Conservation (phyloP, 2,888 invertebrate species). For the Labia minor region DNA sequence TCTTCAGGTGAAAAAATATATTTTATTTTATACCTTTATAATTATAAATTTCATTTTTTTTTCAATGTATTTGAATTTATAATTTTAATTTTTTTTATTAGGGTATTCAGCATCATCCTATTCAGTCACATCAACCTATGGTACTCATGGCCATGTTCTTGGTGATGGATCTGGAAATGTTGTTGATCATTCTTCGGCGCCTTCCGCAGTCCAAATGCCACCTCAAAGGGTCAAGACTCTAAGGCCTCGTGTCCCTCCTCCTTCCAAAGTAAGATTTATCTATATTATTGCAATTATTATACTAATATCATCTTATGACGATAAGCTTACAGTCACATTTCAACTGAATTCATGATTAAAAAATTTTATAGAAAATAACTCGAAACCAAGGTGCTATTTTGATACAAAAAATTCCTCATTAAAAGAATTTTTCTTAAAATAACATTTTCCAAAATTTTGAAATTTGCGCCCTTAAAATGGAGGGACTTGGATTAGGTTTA, state of each 20-base stretch:
- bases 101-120: neutral
- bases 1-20: constrained; percentile 19
- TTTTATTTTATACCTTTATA: neutral
- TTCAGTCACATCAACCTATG: neutral
- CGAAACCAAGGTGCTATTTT: no score
- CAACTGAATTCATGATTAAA: no score
- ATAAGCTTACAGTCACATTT: no score
- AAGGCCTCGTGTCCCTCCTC: constrained; percentile 67
- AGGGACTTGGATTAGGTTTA: no score
- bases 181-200: neutral
- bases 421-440: no score
- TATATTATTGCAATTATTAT: neutral
- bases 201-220: constrained; percentile 31
- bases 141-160: neutral
- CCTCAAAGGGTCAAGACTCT: constrained; percentile 50
- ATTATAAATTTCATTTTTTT: neutral
- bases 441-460: no score
- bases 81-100: neutral
- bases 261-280: constrained; percentile 57
- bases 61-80: neutral
- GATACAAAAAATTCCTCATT: no score
- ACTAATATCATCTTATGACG: no score
- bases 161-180: constrained; percentile 1
- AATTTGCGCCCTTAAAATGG: no score
- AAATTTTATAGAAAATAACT: no score